Percentiles rank a stretch among this genome's conserved stretches.
phyloP scores from a whole-genome alignment of 2,888 invertebrate species.

The Netelia inedita region DNA sequence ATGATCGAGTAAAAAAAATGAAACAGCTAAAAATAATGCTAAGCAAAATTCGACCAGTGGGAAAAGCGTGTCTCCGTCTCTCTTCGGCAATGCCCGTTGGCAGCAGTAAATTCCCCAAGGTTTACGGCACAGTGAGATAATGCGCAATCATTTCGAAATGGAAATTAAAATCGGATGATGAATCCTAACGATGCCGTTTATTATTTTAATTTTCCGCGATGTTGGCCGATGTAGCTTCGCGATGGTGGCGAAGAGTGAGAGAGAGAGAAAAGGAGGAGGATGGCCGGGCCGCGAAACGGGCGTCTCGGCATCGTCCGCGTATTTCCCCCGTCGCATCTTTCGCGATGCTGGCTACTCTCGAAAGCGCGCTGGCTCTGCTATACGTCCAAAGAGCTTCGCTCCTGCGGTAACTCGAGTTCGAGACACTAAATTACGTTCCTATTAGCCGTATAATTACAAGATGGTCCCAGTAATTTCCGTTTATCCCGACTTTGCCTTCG shows the following conservation, averaged over 20 bases:
- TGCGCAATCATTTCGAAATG: slow-evolving; percentile 85
- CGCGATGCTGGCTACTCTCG: slow-evolving; percentile 69
- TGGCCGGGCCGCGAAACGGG: background rate
- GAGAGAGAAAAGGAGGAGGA: background rate
- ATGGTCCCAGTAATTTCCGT: slow-evolving; percentile 85
- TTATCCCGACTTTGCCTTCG: slow-evolving; percentile 79
- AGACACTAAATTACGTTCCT: slow-evolving; percentile 85
- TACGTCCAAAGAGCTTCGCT: slow-evolving; percentile 48
- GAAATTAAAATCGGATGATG: slow-evolving; percentile 86
- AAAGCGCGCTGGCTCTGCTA: background rate
- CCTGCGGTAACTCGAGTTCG: slow-evolving; percentile 84
- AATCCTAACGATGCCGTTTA: slow-evolving; percentile 86
- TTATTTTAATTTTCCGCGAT: slow-evolving; percentile 85
- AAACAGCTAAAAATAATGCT: background rate
- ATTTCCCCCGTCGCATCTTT: slow-evolving; percentile 2
- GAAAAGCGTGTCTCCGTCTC: slow-evolving; percentile 10
- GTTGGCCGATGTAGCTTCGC: slow-evolving; percentile 54
- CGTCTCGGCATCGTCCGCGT: background rate
- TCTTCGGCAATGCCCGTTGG: slow-evolving; percentile 74
- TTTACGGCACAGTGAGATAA: slow-evolving; percentile 82
- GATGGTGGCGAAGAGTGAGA: background rate
- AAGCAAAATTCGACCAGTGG: background rate
- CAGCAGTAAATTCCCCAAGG: slow-evolving; percentile 82
- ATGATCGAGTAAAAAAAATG: background rate
- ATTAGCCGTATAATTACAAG: slow-evolving; percentile 86